Conservation (phyloP, 2,888 invertebrate genomes). For the Melinaea marsaeus region DNA sequence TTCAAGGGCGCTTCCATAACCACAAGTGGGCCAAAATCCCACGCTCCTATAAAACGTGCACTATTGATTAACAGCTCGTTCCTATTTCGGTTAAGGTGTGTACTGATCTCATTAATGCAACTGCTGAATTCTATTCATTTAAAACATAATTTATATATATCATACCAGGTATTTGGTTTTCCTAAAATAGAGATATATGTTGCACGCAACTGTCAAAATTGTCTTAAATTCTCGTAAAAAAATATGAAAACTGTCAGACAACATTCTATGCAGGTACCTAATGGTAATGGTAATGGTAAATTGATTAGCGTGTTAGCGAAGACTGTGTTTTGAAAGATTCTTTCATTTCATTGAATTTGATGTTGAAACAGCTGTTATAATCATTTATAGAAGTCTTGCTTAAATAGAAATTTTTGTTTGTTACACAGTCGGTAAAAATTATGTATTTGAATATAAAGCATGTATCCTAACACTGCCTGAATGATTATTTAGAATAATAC, state of each 20-base stretch:
- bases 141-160: too few relatives aligned
- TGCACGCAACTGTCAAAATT: not conserved
- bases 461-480: too few relatives aligned
- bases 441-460: too few relatives aligned
- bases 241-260: slow-evolving; percentile 3
- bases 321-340: not conserved
- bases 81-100: not conserved
- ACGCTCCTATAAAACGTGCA: slow-evolving; percentile 22
- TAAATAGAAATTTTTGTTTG: too few relatives aligned
- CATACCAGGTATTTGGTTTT: too few relatives aligned
- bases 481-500: too few relatives aligned
- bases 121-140: too few relatives aligned
- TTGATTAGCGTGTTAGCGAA: not conserved
- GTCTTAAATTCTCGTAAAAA: not conserved
- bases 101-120: slow-evolving; percentile 1
- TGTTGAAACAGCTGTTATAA: too few relatives aligned
- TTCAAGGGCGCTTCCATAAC: slow-evolving; percentile 40
- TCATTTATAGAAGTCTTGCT: too few relatives aligned
- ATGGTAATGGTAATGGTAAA: not conserved
- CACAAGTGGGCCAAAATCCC: slow-evolving; percentile 32
- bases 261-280: not conserved
- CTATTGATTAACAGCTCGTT: not conserved
- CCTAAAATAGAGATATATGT: not conserved
- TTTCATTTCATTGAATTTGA: not conserved
- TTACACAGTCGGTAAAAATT: too few relatives aligned